phyloP scores from a whole-genome alignment of 2,113 vertebrate species.

The Solenodon paradoxus region DNA sequence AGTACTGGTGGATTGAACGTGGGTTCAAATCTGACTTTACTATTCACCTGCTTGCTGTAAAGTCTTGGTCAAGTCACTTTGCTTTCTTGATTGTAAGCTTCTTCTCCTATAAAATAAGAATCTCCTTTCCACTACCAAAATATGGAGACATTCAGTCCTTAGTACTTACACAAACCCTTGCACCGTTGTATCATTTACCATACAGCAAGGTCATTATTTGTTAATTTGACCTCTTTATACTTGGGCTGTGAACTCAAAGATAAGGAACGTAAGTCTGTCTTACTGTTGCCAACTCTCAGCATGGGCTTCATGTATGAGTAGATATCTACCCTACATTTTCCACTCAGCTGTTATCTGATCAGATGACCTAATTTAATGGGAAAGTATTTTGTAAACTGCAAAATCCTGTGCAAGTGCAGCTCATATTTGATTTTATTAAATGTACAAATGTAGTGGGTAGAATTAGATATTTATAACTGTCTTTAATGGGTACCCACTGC shows the following conservation, averaged over 20 bases:
- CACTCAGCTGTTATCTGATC: conserved; percentile 10
- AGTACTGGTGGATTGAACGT: conserved; percentile 29
- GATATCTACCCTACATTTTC: conserved; percentile 3
- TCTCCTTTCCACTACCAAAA: not conserved
- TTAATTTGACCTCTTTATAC: conserved; percentile 9
- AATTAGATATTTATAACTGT: not conserved
- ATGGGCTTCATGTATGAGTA: not conserved
- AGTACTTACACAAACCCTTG: not conserved
- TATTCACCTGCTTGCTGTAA: conserved; percentile 1
- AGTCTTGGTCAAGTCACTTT: conserved; percentile 10
- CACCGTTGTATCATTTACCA: not conserved
- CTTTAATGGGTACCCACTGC: too few relatives aligned
- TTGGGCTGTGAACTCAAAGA: not conserved
- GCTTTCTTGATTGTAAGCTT: conserved; percentile 4
- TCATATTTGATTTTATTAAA: conserved; percentile 42
- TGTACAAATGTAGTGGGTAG: not conserved
- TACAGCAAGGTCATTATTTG: not conserved
- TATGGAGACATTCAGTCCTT: conserved; percentile 1
- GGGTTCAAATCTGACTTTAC: conserved; percentile 39
- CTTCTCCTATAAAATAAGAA: conserved; percentile 26
- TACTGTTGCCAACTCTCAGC: not conserved
- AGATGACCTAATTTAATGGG: not conserved
- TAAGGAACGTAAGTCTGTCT: not conserved
- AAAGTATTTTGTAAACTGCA: conserved; percentile 14
- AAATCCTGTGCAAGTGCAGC: not conserved